Evolutionary conservation across 2,888 invertebrate genomes (phyloP).

Genomic region (Lycia hirtaria): DNA sequence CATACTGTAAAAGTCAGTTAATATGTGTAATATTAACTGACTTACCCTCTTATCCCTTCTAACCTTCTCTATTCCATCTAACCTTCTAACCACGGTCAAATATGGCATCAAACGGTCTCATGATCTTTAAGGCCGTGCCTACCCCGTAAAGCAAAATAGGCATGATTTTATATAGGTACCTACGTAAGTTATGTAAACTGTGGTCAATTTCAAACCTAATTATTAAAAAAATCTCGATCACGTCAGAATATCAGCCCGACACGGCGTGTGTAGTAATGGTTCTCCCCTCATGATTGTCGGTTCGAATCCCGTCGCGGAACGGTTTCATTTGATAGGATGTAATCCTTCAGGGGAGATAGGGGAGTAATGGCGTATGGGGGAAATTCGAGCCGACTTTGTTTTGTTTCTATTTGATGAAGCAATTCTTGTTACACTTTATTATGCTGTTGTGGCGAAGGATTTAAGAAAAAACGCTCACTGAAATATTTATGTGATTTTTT

Average conservation of each 20-base stretch:
- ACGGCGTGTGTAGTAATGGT: background rate
- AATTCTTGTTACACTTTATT: constrained; percentile 6
- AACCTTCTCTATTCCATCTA: too few species aligned
- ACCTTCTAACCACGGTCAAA: too few species aligned
- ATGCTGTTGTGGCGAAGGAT: background rate
- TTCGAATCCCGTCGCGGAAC: constrained; percentile 51
- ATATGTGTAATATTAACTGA: too few species aligned
- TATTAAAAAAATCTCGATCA: background rate
- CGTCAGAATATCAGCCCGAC: background rate
- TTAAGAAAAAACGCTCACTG: too few species aligned
- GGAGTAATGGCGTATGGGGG: constrained; percentile 22
- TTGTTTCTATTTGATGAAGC: constrained; percentile 9
- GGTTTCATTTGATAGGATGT: constrained; percentile 57
- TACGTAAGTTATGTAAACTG: too few species aligned
- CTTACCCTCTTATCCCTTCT: too few species aligned
- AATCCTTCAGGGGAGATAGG: constrained; percentile 41
- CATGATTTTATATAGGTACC: too few species aligned
- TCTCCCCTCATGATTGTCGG: constrained; percentile 32
- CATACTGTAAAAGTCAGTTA: too few species aligned
- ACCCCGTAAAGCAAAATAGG: too few species aligned
- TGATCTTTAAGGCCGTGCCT: too few species aligned
- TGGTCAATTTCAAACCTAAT: too few species aligned
- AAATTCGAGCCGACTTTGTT: constrained; percentile 7
- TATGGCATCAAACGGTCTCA: too few species aligned
- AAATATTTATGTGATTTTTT: background rate